These are phyloP conservation scores for Apogon talboti DNA, from an alignment of 2,797 vertebrate genomes.

Conservation along the genomic window DNA sequence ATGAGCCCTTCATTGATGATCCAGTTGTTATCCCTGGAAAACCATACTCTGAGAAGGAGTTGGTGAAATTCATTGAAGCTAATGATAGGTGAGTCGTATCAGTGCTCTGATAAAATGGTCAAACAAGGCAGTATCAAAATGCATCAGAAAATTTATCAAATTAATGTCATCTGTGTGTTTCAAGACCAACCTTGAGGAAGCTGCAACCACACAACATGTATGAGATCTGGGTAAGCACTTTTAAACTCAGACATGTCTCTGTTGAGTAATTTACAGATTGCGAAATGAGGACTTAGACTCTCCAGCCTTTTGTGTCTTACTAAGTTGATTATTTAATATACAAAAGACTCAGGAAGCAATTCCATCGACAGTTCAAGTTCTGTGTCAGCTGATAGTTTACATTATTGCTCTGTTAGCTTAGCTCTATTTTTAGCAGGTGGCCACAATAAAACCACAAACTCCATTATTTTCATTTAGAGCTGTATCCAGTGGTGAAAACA, in stretches of 20 bases:
- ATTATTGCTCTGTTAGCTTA: too few relatives aligned
- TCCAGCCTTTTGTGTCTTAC: too few relatives aligned
- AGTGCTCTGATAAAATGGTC: background rate
- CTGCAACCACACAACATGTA: conserved; percentile 92
- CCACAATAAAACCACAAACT: too few relatives aligned
- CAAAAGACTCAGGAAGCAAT: too few relatives aligned
- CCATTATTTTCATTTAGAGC: too few relatives aligned
- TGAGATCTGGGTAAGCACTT: conserved; percentile 87
- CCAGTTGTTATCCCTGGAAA: conserved; percentile 90
- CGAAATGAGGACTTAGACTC: too few relatives aligned
- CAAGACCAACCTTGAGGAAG: conserved; percentile 91
- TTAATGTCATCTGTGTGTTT: conserved; percentile 46
- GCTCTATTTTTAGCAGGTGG: too few relatives aligned
- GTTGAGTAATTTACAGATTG: too few relatives aligned
- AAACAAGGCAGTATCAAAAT: background rate
- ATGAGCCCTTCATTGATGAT: conserved; percentile 91
- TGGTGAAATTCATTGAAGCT: conserved; percentile 88
- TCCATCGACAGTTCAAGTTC: too few relatives aligned
- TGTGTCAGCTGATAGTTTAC: too few relatives aligned
- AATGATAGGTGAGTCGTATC: conserved; percentile 83
- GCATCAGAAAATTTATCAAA: background rate
- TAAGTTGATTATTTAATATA: too few relatives aligned
- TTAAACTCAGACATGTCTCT: background rate
- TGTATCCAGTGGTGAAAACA: too few relatives aligned
- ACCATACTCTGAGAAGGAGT: conserved; percentile 89